Evolutionary conservation across 92 coral and sea anemone genomes (phyloP), one percentile per base, ranked within the genome.

Genomic region (Palythoa grandiflora): DNA sequence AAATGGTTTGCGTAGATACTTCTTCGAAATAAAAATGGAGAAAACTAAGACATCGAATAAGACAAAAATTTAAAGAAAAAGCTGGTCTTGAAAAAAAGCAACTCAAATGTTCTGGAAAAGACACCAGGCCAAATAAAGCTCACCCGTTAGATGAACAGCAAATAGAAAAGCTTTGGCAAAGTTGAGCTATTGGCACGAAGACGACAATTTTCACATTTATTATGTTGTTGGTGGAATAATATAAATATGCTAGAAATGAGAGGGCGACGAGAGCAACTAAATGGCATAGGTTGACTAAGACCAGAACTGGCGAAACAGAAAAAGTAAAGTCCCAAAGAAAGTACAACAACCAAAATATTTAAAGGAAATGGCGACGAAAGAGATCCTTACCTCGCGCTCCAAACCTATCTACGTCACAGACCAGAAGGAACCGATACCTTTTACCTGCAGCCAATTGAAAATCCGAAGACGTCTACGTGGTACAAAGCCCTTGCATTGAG

Each of bases 191-290:
- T 73, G 87, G 91, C 75, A 53, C 71, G 1, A 81, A 80, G 20
- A 53, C 54, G 76, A 17, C 83, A 80, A 15, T 20, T 81, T 9
- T 73, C 73, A 7, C 91, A 80, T n/a, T 51, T 57, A 11, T 47
- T 88, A 1, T 80, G 74, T 84, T 89, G 78, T 0, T 80, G 74
- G 88, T 89, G 78, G 91, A 83, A 75, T 39, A 83, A 89, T 19
- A 83, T 9, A 17, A 12, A 5, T 2, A 2, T 40, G 63, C 63
- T 57, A 0, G 63, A 0, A 57, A 57, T 7, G n/a, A 15, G 17
- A 55, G 63, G 63, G 15, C 16, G 11, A 17, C 13, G 11, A 57
- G 16, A 57, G 63, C 63, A 57, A 57, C 14, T 57, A 57, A 57
- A 7, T 57, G 1, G 63, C 63, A 57, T n/a, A 12, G 63, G 3